A percentile compares a stretch with the other conserved stretches of the same genome.
Evolutionary conservation across 2,888 invertebrate genomes (phyloP).

Genomic region (Epistrophe grossulariae): DNA sequence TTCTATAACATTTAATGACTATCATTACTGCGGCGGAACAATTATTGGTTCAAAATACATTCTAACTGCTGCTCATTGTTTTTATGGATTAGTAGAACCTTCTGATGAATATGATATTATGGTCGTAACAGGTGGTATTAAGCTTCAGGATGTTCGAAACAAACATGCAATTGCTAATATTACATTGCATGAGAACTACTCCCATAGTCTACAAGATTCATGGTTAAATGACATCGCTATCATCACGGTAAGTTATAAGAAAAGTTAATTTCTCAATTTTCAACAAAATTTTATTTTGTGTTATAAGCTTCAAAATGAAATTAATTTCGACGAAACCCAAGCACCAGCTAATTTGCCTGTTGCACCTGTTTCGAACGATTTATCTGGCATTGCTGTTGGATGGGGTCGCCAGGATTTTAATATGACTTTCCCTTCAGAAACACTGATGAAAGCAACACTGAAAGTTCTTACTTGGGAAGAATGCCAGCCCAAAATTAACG

Average conservation of each 20-base stretch:
- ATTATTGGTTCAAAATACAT: slow-evolving; percentile 24
- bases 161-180: slow-evolving; percentile 5
- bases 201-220: neutral
- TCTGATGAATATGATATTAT: slow-evolving; percentile 6
- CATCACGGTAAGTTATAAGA: slow-evolving; percentile 4
- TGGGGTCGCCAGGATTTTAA: slow-evolving; percentile 18
- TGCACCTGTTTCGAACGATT: slow-evolving; percentile 1
- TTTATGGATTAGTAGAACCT: neutral
- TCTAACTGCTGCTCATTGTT: slow-evolving; percentile 20
- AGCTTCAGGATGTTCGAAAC: neutral
- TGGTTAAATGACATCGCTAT: slow-evolving; percentile 15
- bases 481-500: neutral
- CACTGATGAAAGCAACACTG: neutral
- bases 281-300: neutral
- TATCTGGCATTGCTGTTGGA: slow-evolving; percentile 14
- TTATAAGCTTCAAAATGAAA: slow-evolving; percentile 8
- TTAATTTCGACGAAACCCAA: slow-evolving; percentile 12
- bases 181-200: neutral
- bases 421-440: neutral
- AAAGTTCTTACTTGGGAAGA: slow-evolving; percentile 4
- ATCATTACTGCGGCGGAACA: slow-evolving; percentile 22
- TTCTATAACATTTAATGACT: slow-evolving; percentile 1
- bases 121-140: neutral
- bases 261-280: neutral
- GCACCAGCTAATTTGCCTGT: neutral